Conservation (phyloP, 2,113 vertebrate genomes). For the Solea solea region DNA sequence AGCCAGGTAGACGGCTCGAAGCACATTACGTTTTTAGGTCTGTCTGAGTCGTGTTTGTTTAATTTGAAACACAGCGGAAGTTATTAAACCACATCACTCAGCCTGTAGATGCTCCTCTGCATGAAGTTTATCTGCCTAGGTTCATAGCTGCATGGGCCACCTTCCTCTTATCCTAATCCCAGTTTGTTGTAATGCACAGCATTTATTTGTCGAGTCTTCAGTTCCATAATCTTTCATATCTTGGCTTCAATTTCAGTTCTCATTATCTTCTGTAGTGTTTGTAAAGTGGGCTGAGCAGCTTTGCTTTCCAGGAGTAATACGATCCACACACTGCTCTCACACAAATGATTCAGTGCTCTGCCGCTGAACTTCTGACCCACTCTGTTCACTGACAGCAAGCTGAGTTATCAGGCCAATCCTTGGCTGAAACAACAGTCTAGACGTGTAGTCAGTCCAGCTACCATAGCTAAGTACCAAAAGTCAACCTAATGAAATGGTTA, state of each 20-base stretch:
- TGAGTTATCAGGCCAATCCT: conserved; percentile 23
- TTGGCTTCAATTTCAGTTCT: conserved; percentile 28
- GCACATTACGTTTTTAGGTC: conserved; percentile 20
- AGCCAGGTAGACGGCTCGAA: conserved; percentile 42
- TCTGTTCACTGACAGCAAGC: conserved; percentile 8
- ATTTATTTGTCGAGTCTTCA: neutral
- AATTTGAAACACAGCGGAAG: conserved; percentile 40
- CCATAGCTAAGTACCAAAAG: neutral
- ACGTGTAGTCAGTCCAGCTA: conserved; percentile 1
- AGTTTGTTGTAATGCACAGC: neutral
- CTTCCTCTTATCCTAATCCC: neutral
- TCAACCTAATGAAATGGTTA: neutral
- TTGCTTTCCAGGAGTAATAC: conserved; percentile 48
- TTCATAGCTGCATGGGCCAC: neutral
- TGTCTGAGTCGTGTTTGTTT: conserved; percentile 37
- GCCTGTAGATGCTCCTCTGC: conserved; percentile 22
- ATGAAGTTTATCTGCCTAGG: neutral
- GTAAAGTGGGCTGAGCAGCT: conserved; percentile 46
- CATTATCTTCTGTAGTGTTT: conserved; percentile 37
- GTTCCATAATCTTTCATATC: neutral
- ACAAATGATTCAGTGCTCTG: conserved; percentile 20
- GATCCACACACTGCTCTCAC: conserved; percentile 35
- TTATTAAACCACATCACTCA: conserved; percentile 32
- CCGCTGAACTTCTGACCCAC: conserved; percentile 50
- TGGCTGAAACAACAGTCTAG: conserved; percentile 2